phyloP scores from a whole-genome alignment of 2,113 vertebrate species.

The Nyctibius bracteatus region DNA sequence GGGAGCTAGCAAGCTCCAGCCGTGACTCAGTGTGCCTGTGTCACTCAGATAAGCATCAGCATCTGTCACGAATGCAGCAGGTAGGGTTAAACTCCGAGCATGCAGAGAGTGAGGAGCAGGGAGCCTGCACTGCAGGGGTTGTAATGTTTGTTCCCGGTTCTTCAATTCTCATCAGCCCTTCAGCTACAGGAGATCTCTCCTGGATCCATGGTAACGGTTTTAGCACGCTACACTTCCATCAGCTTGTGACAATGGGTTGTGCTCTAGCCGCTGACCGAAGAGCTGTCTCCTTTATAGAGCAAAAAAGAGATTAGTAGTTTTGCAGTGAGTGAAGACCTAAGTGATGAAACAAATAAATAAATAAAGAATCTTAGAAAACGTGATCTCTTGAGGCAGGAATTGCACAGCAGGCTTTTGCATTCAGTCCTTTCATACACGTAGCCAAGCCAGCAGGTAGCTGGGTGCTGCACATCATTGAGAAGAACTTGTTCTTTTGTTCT shows the following conservation, averaged over 20 bases:
- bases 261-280: conserved; percentile 34
- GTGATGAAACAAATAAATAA: conserved; percentile 34
- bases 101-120: conserved; percentile 51
- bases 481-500: conserved; percentile 67
- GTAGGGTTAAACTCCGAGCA: conserved; percentile 58
- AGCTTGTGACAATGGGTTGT: conserved; percentile 52
- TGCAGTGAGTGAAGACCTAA: background rate
- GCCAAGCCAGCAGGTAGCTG: background rate
- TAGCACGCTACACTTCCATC: conserved; percentile 58
- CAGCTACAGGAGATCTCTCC: conserved; percentile 52
- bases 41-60: conserved; percentile 61
- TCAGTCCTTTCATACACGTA: background rate
- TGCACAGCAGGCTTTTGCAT: conserved; percentile 20
- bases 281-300: background rate
- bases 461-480: conserved; percentile 27
- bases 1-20: conserved; percentile 73
- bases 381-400: conserved; percentile 55
- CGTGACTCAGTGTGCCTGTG: conserved; percentile 68
- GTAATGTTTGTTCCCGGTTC: conserved; percentile 44
- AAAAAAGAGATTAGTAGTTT: conserved; percentile 44
- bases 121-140: conserved; percentile 78
- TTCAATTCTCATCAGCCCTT: conserved; percentile 16
- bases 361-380: background rate
- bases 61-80: conserved; percentile 65
- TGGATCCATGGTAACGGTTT: conserved; percentile 78